phyloP scores from a whole-genome alignment of 2,888 invertebrate species.

The Autographa gamma region DNA sequence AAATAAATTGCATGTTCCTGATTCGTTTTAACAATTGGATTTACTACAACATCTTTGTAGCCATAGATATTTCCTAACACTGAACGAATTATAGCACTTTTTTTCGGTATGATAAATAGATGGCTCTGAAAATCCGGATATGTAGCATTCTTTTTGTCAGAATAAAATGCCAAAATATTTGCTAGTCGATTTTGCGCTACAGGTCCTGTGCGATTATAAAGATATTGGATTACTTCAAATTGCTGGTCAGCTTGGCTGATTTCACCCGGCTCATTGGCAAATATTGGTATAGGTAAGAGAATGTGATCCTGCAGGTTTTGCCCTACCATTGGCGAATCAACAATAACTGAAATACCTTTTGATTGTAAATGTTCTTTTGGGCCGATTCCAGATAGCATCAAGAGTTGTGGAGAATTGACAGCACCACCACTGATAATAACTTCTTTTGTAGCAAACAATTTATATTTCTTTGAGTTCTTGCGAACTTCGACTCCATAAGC shows the following conservation, averaged over 20 bases:
- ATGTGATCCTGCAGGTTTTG: conserved; percentile 87
- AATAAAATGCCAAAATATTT: background rate
- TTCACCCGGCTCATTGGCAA: conserved; percentile 78
- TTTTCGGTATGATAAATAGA: background rate
- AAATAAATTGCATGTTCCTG: conserved; percentile 68
- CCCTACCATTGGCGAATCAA: conserved; percentile 83
- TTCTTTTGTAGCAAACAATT: conserved; percentile 72
- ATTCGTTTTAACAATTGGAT: conserved; percentile 60
- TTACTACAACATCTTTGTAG: conserved; percentile 58
- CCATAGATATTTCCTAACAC: conserved; percentile 10
- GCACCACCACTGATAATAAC: conserved; percentile 84
- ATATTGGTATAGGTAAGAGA: conserved; percentile 74
- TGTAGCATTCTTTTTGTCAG: background rate
- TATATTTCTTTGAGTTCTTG: conserved; percentile 13
- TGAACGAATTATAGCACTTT: background rate
- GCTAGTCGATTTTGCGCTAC: background rate
- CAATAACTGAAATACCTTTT: conserved; percentile 72
- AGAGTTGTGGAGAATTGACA: conserved; percentile 82
- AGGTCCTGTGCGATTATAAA: background rate
- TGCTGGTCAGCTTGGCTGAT: conserved; percentile 88
- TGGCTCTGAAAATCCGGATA: background rate
- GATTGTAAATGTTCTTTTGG: conserved; percentile 73
- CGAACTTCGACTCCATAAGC: conserved; percentile 32
- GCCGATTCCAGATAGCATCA: conserved; percentile 87
- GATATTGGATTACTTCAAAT: background rate